Base-by-base conservation (phyloP, 2,888 invertebrate species). In the Nycteola revayana region DNA sequence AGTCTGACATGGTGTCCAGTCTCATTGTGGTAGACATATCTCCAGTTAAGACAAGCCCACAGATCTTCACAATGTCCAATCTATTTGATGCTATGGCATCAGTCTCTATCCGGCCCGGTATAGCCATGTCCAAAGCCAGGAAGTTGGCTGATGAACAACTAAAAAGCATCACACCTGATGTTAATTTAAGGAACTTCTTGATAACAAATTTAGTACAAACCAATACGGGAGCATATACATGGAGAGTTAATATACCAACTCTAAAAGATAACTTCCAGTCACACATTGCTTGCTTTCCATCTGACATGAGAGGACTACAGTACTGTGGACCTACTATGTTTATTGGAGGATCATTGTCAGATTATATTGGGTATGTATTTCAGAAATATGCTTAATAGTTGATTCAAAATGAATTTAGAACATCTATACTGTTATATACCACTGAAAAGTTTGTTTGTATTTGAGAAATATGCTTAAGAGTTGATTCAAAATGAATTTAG, bases 171-270 rank as follows among this genome's bases (percentile, higher is more conserved):
- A 90, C 93, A 7, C 84, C 89, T 1, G 90, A 92, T 55, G 81
- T 90, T 10, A 90, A 91, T 10, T 66, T 94, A 24, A 87, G 93
- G 30, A 90, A 95, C 68, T 98, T 98, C 72, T 82, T 98, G 9
- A 89, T 98, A 38, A 94, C 95, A 11, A 98, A 98, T 78, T 84
- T 98, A 31, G 90, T 93, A n/a, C 92, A 93, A 62, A 85, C 89
- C 7, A 90, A 91, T 44, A 79, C 90, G 30, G 92, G 91, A 3
- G 78, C 89, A 20, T 94, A 92, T 55, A 89, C 89, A 17, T 98
- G 97, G 97, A 90, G 94, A 45, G 89, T 96, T 1, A 98, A 98
- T 83, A 85, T 98, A 32, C 89, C 93, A 33, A 91, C 92, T 1
- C 76, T 98, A 27, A 88, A 91, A 33, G 81, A 91, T 4, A 93